These are phyloP conservation scores for Clarias fuscus DNA, from an alignment of 2,797 vertebrate species.

Conservation along the genomic window DNA sequence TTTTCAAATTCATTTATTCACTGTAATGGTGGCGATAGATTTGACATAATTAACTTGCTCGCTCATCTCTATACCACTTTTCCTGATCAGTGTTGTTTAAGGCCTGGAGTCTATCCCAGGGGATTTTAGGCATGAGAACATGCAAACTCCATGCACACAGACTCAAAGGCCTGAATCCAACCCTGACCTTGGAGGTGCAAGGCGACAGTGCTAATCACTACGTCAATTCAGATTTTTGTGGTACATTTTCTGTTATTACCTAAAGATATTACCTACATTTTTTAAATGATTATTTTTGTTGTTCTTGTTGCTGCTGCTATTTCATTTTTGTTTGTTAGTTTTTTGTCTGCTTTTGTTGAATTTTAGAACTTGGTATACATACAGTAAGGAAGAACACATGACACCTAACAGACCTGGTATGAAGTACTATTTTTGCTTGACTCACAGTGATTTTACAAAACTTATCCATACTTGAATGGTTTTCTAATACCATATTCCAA, in stretches of 20 bases:
- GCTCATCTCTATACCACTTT: no score
- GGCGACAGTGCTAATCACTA: background rate
- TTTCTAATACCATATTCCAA: background rate
- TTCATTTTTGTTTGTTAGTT: background rate
- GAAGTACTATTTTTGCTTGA: background rate
- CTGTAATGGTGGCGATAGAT: background rate
- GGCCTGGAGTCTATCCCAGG: no score
- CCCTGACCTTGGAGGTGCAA: no score
- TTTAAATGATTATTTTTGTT: background rate
- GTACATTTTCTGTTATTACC: background rate
- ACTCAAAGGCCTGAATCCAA: no score
- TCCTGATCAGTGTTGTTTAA: no score
- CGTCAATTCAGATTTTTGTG: background rate
- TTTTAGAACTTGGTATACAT: background rate
- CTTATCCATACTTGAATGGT: background rate
- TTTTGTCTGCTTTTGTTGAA: background rate
- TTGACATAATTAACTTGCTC: no score
- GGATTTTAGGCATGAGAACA: no score
- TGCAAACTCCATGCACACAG: no score
- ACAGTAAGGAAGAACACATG: background rate
- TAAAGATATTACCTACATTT: no score
- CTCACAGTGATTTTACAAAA: background rate
- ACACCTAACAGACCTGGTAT: background rate
- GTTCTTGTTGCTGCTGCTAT: no score
- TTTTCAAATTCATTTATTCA: background rate